phyloP scores from a whole-genome alignment of 2,113 vertebrate genomes.

The Alligator sinensis region DNA sequence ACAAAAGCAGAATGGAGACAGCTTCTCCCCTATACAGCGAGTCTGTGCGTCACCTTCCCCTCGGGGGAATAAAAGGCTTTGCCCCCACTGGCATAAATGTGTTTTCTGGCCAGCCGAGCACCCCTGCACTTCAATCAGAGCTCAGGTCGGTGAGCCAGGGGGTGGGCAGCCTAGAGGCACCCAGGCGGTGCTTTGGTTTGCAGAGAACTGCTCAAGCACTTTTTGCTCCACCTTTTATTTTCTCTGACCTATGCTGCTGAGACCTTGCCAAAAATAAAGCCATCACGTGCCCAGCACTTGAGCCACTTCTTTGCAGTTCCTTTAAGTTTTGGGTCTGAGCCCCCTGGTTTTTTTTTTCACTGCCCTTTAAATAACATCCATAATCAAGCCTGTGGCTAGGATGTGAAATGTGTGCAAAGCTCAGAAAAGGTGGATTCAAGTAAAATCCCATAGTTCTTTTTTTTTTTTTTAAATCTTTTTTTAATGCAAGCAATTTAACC shows the following conservation, averaged over 20 bases:
- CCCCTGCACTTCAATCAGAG: neutral
- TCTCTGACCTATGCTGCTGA: neutral
- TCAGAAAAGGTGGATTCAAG: neutral
- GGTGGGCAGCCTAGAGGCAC: neutral
- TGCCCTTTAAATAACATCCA: fast-evolving
- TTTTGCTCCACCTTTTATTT: neutral
- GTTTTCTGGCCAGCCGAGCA: neutral
- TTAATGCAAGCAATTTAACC: neutral
- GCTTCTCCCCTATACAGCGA: neutral
- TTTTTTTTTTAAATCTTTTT: neutral
- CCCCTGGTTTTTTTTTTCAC: neutral
- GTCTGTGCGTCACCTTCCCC: neutral
- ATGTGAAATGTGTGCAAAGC: fast-evolving
- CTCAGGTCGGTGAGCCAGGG: neutral
- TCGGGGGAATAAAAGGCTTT: neutral
- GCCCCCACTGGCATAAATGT: neutral
- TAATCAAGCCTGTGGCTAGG: neutral
- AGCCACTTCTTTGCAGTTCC: neutral
- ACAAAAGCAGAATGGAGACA: neutral
- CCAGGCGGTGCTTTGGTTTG: neutral
- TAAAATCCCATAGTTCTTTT: neutral
- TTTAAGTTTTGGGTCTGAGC: neutral
- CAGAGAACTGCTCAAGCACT: neutral
- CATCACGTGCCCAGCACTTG: fast-evolving
- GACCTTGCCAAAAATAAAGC: no score